Base-by-base conservation (phyloP, 2,797 vertebrate species). In the Parauchenoglanis ngamensis region DNA sequence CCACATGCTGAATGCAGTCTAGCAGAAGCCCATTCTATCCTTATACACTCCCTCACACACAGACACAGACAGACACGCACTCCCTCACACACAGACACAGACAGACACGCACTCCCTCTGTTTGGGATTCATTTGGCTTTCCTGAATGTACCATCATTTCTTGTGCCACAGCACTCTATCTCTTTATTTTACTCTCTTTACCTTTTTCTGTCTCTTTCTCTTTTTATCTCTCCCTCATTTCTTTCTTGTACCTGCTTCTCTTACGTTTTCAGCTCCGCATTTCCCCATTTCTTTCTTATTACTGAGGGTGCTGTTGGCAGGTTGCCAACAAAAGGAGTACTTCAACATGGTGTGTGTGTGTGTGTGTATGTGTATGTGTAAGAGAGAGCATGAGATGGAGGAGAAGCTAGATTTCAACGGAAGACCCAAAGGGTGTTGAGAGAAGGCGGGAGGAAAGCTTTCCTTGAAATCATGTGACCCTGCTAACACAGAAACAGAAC, bases 391-490 rank as follows among this genome's bases (percentile, higher is more conserved):
- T 15, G 40, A 75, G 84, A 90, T 87, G 65, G 84, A 85, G 80
- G 87, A 89, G 85, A 90, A 91, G 92, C 91, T 25, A 67, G 88
- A 92, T 91, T 93, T 92, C 90, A 79, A 78, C 86, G 61, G 87
- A 91, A 92, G 93, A 92, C 52, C 89, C 57, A 84, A 80, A 90
- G 86, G 77, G 83, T 91, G 86, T 85, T 84, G 44, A 86, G 19
- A 44, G 59, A 75, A 86, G 59, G 67, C 76, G 72, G 83, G 92
- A 94, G 94, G 91, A 92, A 93, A 89, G 88, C 93, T 94, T 96
- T 95, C 95, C 92, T 91, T 86, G 90, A 94, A 94, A 94, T 87
- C 94, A 95, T 90, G 94, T 96, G 95, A 95, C 92, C 87, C 52
- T 87, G 81, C 7, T 12, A 35, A 61, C 61, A 12, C 35, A 70